Evolutionary conservation across 2,113 vertebrate species (phyloP).

Genomic region (Amazona vittata): DNA sequence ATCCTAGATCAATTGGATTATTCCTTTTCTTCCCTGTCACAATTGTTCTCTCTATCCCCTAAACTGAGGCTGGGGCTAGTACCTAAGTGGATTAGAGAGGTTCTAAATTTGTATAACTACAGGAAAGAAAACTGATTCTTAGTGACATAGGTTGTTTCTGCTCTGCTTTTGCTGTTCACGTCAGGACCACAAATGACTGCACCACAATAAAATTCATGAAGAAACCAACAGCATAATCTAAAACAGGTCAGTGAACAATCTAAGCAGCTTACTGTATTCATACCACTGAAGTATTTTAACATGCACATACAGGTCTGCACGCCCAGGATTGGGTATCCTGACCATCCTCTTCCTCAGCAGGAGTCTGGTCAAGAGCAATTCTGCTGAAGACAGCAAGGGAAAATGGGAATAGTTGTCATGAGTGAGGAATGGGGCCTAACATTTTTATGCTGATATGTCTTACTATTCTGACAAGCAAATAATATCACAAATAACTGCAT

Average conservation of each 20-base stretch:
- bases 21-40: not conserved
- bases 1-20: not conserved
- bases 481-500: not conserved
- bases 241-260: not conserved
- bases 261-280: not conserved
- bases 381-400: not conserved
- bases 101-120: not conserved
- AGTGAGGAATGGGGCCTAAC: not conserved
- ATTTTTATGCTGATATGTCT: not conserved
- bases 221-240: accelerated
- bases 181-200: not conserved
- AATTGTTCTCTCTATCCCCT: not conserved
- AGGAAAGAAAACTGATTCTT: not conserved
- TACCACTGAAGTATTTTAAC: not conserved
- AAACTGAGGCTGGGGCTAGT: not conserved
- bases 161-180: not conserved
- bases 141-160: not conserved
- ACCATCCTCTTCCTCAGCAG: not conserved
- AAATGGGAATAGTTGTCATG: not conserved
- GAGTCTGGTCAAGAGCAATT: not conserved
- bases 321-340: not conserved
- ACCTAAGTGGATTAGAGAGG: not conserved
- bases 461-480: not conserved
- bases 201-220: not conserved
- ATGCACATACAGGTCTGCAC: accelerated